phyloP scores from a whole-genome alignment of 2,113 vertebrate genomes.

The Onychorhynchus coronatus region DNA sequence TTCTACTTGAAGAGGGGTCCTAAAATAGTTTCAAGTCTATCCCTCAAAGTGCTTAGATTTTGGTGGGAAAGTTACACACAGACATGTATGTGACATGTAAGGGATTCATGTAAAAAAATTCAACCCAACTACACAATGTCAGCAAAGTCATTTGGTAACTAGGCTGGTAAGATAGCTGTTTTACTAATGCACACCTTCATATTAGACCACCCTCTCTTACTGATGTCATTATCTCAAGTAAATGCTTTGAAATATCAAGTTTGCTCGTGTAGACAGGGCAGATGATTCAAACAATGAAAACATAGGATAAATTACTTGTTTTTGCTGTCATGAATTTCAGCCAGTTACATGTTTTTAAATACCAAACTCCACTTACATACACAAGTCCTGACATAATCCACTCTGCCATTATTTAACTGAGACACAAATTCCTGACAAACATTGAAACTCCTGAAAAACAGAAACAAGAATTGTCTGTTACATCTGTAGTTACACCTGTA shows the following conservation, averaged over 20 bases:
- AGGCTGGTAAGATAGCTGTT: background rate
- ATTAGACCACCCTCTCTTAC: background rate
- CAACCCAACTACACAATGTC: background rate
- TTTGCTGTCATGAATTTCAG: background rate
- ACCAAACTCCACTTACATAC: background rate
- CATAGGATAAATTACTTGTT: background rate
- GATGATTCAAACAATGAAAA: background rate
- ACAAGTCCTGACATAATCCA: background rate
- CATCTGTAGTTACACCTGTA: background rate
- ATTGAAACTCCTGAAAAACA: background rate
- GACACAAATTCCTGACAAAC: background rate
- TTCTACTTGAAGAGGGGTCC: background rate
- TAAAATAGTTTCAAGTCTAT: background rate
- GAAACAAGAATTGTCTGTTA: background rate
- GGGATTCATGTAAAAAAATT: rapidly evolving
- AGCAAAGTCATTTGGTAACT: background rate
- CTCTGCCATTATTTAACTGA: background rate
- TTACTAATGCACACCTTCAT: background rate
- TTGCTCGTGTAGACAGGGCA: background rate
- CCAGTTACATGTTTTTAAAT: background rate
- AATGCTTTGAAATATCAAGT: background rate
- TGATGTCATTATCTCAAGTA: background rate
- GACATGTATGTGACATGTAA: background rate
- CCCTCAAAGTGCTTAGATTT: background rate
- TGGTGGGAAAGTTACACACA: background rate